phyloP scores from a whole-genome alignment of 1,140 invertebrate species.

The Penaeus chinensis region DNA sequence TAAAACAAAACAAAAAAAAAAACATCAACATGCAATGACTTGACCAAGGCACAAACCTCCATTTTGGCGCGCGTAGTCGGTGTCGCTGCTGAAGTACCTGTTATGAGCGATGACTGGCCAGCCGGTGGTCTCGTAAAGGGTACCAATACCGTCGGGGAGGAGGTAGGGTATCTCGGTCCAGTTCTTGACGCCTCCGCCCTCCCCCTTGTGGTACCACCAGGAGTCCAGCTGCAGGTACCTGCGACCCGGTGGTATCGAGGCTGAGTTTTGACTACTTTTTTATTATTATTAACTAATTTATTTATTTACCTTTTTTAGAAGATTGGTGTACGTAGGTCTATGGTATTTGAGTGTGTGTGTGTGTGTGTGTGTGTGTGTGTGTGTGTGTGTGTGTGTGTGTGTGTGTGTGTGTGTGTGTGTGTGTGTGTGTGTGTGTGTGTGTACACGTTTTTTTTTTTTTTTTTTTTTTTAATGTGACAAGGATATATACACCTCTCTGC shows the following conservation, averaged over 20 bases:
- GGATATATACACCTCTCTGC: no score
- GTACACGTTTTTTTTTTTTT: no score
- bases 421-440: no score
- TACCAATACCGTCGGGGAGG: constrained; percentile 50
- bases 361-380: neutral
- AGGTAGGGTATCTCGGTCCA: constrained; percentile 49
- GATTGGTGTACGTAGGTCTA: no score
- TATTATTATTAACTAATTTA: no score
- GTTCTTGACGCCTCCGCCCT: constrained; percentile 51
- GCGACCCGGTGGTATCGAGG: neutral
- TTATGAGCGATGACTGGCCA: constrained; percentile 61
- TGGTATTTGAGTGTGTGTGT: no score
- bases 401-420: no score
- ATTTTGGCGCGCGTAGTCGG: constrained; percentile 57
- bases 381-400: no score
- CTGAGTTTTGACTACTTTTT: neutral
- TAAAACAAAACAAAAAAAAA: neutral
- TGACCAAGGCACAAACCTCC: constrained; percentile 25
- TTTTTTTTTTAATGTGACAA: no score
- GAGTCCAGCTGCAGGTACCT: constrained; percentile 60
- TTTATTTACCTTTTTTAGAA: no score
- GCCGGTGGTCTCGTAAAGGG: constrained; percentile 34
- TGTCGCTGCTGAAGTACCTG: constrained; percentile 57
- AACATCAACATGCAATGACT: neutral
- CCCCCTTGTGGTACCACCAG: constrained; percentile 62